phyloP scores from a whole-genome alignment of 2,113 vertebrate genomes.

The Dipodomys spectabilis region DNA sequence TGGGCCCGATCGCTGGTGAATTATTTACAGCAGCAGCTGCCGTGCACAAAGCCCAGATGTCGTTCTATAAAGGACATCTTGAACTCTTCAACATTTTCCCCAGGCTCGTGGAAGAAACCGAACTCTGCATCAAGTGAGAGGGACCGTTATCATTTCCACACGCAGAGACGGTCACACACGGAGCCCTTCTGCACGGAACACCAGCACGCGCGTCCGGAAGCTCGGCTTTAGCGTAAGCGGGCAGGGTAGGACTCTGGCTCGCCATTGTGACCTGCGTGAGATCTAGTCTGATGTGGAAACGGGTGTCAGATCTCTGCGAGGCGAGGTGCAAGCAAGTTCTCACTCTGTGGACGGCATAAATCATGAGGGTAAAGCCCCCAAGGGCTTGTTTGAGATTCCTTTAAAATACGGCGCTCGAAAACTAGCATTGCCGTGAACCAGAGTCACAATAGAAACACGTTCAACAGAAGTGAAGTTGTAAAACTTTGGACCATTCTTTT shows the following conservation, averaged over 20 bases:
- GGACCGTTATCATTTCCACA: neutral
- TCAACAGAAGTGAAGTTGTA: neutral
- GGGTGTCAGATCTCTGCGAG: no score
- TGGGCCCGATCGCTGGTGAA: constrained; percentile 74
- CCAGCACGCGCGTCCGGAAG: neutral
- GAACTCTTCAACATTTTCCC: neutral
- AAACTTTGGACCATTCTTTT: neutral
- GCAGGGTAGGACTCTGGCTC: neutral
- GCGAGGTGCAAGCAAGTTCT: no score
- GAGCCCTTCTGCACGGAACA: neutral
- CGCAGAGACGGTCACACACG: neutral
- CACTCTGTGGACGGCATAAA: rapidly evolving
- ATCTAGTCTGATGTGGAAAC: neutral
- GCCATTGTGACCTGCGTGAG: neutral
- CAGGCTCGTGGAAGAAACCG: constrained; percentile 49
- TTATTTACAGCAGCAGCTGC: constrained; percentile 81
- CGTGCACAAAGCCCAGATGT: constrained; percentile 66
- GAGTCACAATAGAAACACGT: no score
- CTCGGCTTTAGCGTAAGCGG: neutral
- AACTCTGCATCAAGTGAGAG: constrained; percentile 51
- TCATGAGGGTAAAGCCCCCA: rapidly evolving
- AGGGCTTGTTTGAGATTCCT: no score
- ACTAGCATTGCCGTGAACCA: no score
- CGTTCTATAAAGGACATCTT: neutral
- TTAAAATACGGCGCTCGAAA: no score